Evolutionary conservation across 2,113 vertebrate genomes (phyloP).

Genomic region (Gracilinanus agilis): DNA sequence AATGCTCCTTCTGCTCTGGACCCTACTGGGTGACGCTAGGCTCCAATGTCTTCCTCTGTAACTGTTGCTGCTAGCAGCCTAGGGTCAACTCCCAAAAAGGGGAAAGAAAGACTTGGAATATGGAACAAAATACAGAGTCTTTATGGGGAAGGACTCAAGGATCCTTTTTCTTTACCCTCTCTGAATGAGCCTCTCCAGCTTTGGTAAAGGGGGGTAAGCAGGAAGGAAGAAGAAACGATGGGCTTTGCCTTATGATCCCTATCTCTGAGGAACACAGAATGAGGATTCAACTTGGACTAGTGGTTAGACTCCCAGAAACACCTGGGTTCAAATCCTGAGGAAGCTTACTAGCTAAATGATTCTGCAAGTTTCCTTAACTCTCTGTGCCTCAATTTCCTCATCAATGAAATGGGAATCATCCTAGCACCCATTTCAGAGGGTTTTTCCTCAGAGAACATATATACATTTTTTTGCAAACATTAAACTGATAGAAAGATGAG

Average conservation of each 20-base stretch:
- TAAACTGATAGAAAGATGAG: neutral
- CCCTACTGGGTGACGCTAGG: no score
- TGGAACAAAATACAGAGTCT: neutral
- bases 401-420: neutral
- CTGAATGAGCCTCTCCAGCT: neutral
- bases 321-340: neutral
- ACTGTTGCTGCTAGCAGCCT: neutral
- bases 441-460: no score
- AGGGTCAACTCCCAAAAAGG: neutral
- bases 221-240: no score
- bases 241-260: neutral
- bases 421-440: neutral
- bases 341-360: neutral
- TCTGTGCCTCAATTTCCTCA: neutral
- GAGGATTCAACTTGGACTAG: neutral
- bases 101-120: neutral
- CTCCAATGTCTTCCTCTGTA: neutral
- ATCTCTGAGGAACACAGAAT: neutral
- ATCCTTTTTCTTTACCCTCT: neutral
- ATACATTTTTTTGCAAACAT: neutral
- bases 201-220: neutral
- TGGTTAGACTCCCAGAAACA: neutral
- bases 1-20: neutral
- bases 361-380: neutral
- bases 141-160: neutral